phyloP scores from a whole-genome alignment of 2,113 vertebrate genomes.

The Dryoscopus gambensis region DNA sequence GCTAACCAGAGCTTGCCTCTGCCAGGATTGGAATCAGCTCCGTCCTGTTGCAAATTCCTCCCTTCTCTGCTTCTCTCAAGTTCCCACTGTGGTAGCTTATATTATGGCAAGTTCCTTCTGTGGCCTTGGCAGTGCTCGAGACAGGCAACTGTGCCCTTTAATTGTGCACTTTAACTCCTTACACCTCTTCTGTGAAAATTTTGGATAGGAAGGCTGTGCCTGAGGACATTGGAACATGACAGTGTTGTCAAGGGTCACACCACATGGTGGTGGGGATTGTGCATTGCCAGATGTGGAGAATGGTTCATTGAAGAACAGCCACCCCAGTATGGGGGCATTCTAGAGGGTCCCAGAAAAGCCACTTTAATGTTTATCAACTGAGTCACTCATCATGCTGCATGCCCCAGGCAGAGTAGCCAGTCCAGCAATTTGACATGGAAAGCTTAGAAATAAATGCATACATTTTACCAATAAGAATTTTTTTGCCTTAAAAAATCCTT shows the following conservation, averaged over 20 bases:
- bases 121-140: not conserved
- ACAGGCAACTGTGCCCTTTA: not conserved
- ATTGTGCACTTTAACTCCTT: not conserved
- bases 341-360: not conserved
- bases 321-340: not conserved
- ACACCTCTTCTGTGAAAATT: not conserved
- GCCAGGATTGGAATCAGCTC: not conserved
- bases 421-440: not conserved
- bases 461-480: not conserved
- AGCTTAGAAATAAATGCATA: not conserved
- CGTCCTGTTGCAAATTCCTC: not conserved
- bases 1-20: not conserved
- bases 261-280: not conserved
- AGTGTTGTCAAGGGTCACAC: not conserved
- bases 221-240: not conserved
- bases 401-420: not conserved
- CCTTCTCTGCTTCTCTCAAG: not conserved
- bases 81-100: accelerated
- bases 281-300: not conserved
- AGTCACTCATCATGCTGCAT: not conserved
- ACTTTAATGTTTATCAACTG: not conserved
- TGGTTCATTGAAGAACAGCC: not conserved
- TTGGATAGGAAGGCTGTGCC: not conserved
- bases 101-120: not conserved
- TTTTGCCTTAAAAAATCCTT: not conserved